phyloP scores from a whole-genome alignment of 2,113 vertebrate genomes.

The Passer montanus region DNA sequence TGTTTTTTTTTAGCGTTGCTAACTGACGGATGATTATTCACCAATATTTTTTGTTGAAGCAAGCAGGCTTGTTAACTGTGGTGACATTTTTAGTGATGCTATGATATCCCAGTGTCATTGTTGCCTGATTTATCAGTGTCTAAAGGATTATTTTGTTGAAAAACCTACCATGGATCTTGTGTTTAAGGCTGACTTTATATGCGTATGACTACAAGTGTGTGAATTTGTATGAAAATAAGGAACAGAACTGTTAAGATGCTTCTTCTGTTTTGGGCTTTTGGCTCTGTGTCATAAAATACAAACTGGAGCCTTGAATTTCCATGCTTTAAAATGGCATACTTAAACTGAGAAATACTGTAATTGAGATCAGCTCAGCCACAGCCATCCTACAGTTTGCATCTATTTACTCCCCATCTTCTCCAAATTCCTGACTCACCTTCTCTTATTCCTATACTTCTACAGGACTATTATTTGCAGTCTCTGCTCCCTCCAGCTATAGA shows the following conservation, averaged over 20 bases:
- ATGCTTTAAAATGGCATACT: neutral
- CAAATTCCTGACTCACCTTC: neutral
- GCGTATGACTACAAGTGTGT: neutral
- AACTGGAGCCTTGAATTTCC: neutral
- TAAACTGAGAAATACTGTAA: neutral
- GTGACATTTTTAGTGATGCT: slow-evolving; percentile 43
- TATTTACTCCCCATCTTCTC: neutral
- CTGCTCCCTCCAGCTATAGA: neutral
- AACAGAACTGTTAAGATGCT: neutral
- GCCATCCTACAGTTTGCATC: neutral
- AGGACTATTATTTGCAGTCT: neutral
- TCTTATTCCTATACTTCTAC: neutral
- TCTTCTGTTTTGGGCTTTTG: slow-evolving; percentile 19
- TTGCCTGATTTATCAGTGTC: slow-evolving; percentile 29
- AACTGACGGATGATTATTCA: slow-evolving; percentile 33
- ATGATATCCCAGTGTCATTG: neutral
- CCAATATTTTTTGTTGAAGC: slow-evolving; percentile 36
- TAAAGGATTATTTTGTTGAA: slow-evolving; percentile 28
- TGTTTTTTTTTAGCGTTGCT: neutral
- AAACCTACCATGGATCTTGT: neutral
- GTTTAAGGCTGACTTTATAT: neutral
- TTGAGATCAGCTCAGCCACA: neutral
- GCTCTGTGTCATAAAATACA: neutral
- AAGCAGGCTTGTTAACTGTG: slow-evolving; percentile 42
- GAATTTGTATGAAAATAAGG: slow-evolving; percentile 42